Conservation (phyloP, 2,113 vertebrate genomes). For the Tichodroma muraria region DNA sequence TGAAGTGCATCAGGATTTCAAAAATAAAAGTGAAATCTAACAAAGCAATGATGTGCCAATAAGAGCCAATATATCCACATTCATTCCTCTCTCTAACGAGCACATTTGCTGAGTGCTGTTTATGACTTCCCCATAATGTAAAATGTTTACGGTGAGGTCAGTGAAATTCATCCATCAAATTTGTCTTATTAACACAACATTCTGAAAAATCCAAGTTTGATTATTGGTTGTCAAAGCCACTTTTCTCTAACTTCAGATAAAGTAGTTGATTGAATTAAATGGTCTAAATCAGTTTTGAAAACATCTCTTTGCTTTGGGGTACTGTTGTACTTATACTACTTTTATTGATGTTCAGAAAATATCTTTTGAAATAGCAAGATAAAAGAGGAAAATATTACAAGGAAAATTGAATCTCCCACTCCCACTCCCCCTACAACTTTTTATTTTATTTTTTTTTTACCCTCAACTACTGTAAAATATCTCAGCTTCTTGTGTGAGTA, state of each 20-base stretch:
- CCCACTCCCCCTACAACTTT: not conserved
- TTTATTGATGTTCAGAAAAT: not conserved
- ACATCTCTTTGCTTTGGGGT: not conserved
- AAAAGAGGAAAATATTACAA: not conserved
- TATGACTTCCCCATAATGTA: not conserved
- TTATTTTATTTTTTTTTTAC: rapidly evolving
- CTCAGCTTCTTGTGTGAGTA: not conserved
- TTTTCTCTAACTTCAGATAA: conserved; percentile 10
- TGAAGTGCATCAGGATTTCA: not conserved
- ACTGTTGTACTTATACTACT: not conserved
- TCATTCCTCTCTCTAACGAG: not conserved
- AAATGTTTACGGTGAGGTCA: conserved; percentile 4
- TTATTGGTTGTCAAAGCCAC: conserved; percentile 35
- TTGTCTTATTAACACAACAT: not conserved
- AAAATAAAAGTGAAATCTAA: not conserved
- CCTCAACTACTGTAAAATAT: not conserved
- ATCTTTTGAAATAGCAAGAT: not conserved
- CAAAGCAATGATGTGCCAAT: not conserved
- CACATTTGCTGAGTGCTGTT: not conserved
- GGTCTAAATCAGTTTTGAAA: not conserved
- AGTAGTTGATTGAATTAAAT: not conserved
- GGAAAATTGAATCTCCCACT: not conserved
- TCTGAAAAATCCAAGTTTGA: conserved; percentile 3
- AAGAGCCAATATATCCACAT: not conserved
- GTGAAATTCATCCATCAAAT: not conserved